Base-by-base conservation (phyloP, 2,113 vertebrate genomes). In the Clarias magur region DNA sequence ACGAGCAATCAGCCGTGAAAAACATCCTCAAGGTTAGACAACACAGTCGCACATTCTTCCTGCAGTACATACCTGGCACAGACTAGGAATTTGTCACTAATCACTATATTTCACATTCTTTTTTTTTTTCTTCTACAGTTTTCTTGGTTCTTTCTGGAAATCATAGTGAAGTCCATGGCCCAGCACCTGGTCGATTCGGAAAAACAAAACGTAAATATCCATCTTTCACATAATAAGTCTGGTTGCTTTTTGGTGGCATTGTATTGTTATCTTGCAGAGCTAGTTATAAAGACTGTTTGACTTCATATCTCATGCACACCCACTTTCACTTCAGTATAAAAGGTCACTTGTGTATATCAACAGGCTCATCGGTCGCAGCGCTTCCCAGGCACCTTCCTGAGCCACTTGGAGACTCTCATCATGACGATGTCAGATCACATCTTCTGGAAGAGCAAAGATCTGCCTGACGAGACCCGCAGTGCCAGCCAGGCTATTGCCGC, bases 141-240 rank as follows among this genome's bases (percentile, higher is more conserved):
- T 91, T 98, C 97, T 89, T 99, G 97, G 97, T 99, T 99, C 96
- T 99, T 99, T 95, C 96, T 98, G 93, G 96, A 97, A 88, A 95
- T 99, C 89, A 97, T 97, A 80, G 92, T 96, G 86, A 99, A 99
- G 92, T 99, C 98, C 88, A 97, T 98, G 97, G 98, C 97, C 9
- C 98, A 99, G 89, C 93, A 99, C 89, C 94, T 99, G 92, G 91
- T 95, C 56, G 97, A 98, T 80, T 95, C 94, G 80, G 95, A 97
- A 68, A 98, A 95, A 91, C 90, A 94, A 57, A 96, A 97, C 94
- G 98, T 98, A 95, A 92, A 62, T 3, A 12, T 7, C 21, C 25
- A 42, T 34, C 27, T 54, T 63, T 34, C 27, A 80, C 38, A 6
- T 53, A 30, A 63, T 8, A 53, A 8, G 15, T 67, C n/a, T 34